Conservation (phyloP, 2,888 invertebrate species). For the Bugulina stolonifera region DNA sequence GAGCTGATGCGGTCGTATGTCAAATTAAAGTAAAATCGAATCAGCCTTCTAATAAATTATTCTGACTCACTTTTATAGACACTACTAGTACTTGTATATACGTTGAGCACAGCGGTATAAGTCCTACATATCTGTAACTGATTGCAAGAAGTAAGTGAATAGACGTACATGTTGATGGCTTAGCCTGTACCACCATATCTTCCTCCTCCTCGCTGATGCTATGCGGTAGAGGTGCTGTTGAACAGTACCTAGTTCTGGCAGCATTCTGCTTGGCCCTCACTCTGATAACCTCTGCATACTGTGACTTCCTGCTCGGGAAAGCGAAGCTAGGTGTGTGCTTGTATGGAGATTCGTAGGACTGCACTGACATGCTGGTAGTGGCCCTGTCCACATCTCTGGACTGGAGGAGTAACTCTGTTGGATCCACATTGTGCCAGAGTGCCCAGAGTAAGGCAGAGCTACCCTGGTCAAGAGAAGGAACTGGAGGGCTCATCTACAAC, state of each 20-base stretch:
- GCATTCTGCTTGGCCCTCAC: constrained; percentile 9
- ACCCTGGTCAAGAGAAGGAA: neutral
- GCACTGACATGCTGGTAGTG: neutral
- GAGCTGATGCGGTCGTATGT: too few relatives aligned
- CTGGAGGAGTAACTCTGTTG: neutral
- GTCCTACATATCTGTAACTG: too few relatives aligned
- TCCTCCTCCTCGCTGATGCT: neutral
- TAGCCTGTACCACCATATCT: neutral
- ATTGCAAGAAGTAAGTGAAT: too few relatives aligned
- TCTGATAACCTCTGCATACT: neutral
- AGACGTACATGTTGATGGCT: neutral
- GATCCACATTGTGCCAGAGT: constrained; percentile 15
- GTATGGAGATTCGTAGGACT: constrained; percentile 1
- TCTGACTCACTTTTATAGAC: too few relatives aligned
- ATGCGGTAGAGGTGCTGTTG: neutral
- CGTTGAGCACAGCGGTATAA: too few relatives aligned
- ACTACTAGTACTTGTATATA: too few relatives aligned
- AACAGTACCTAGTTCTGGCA: constrained; percentile 17
- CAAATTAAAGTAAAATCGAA: too few relatives aligned
- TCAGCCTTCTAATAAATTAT: too few relatives aligned
- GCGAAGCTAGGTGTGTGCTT: constrained; percentile 17
- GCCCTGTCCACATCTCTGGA: neutral
- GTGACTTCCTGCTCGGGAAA: constrained; percentile 15
- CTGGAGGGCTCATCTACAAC: constrained; percentile 12
- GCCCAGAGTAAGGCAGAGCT: neutral